Percentiles rank a stretch among this genome's conserved stretches.
These are phyloP conservation scores for Eulithis testata DNA, from an alignment of 2,888 invertebrate species.

Conservation along the genomic window DNA sequence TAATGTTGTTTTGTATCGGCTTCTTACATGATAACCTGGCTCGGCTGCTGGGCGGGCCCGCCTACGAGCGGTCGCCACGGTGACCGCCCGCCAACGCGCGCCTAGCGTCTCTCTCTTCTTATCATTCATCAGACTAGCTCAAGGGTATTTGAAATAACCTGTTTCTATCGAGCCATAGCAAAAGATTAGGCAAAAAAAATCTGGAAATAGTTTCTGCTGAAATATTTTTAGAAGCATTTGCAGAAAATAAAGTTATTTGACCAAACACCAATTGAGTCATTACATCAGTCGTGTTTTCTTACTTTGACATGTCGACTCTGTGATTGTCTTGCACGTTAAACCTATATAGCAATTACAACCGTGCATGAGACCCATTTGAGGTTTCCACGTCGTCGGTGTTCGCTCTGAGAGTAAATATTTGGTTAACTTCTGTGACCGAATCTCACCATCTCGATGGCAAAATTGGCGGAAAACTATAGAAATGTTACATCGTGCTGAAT, in stretches of 20 bases:
- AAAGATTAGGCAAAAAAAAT: too few species aligned
- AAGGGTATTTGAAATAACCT: background rate
- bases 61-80: slow-evolving; percentile 63
- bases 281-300: too few species aligned
- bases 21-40: slow-evolving; percentile 48
- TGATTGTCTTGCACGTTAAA: too few species aligned
- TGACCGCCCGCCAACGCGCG: slow-evolving; percentile 66
- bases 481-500: slow-evolving; percentile 16
- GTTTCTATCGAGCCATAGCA: too few species aligned
- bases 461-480: slow-evolving; percentile 14
- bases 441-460: slow-evolving; percentile 18
- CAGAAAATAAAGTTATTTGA: too few species aligned
- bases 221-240: too few species aligned
- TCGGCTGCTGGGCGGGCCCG: slow-evolving; percentile 57
- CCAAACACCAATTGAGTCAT: too few species aligned
- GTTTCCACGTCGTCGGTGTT: background rate
- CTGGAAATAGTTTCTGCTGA: too few species aligned
- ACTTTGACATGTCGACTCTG: too few species aligned
- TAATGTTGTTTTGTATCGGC: slow-evolving; percentile 39
- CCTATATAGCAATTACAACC: background rate
- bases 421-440: slow-evolving; percentile 10
- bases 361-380: background rate
- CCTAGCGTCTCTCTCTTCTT: slow-evolving; percentile 48
- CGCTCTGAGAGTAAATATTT: background rate
- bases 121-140: slow-evolving; percentile 7